Evolutionary conservation across 2,113 vertebrate species (phyloP).

Genomic region (Apus apus): DNA sequence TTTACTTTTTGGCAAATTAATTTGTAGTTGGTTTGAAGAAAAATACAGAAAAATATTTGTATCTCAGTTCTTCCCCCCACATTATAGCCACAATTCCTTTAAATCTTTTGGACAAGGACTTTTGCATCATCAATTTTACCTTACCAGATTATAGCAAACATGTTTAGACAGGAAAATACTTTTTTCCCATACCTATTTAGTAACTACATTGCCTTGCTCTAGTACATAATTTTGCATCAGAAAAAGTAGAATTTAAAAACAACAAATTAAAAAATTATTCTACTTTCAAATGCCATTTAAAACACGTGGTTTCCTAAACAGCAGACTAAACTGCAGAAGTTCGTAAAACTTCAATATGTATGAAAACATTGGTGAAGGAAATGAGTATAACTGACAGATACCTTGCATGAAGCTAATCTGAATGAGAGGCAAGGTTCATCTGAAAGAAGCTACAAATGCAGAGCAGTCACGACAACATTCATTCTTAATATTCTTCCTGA

Average conservation of each 20-base stretch:
- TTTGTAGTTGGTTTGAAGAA: not conserved
- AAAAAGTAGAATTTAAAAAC: not conserved
- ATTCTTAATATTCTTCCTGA: not conserved
- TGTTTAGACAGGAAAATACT: not conserved
- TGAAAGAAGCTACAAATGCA: not conserved
- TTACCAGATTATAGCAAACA: not conserved
- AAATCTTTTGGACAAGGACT: not conserved
- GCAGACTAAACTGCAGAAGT: not conserved
- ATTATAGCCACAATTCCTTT: not conserved
- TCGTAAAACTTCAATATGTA: not conserved
- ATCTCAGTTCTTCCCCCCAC: fast-evolving
- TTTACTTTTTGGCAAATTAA: not conserved
- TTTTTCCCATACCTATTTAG: not conserved
- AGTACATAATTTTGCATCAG: not conserved
- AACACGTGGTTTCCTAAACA: not conserved
- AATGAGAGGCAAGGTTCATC: not conserved
- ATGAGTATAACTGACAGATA: not conserved
- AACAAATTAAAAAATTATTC: not conserved
- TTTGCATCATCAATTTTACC: not conserved
- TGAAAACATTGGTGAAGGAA: not conserved
- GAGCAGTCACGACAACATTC: not conserved
- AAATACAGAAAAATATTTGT: not conserved
- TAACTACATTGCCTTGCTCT: not conserved
- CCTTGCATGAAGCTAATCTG: not conserved
- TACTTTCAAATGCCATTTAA: not conserved